A percentile compares a stretch with the other conserved stretches of the same genome.
Evolutionary conservation across 2,888 invertebrate genomes (phyloP).

Genomic region (Odontomyia ornata): DNA sequence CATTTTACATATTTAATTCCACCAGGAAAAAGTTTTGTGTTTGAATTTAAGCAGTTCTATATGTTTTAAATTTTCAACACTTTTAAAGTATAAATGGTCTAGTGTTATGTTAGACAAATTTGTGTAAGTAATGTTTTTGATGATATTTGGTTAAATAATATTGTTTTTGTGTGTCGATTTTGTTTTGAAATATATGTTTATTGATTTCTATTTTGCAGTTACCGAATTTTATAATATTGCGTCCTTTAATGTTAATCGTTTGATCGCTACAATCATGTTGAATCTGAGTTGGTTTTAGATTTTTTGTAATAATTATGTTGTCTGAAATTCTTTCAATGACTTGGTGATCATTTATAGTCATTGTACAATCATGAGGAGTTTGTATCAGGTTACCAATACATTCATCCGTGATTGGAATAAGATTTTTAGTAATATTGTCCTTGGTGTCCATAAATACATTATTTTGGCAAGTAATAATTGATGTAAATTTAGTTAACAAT

Average conservation of each 20-base stretch:
- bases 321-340: no score
- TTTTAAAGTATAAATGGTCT: not conserved
- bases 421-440: no score
- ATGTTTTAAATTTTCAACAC: not conserved
- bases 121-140: not conserved
- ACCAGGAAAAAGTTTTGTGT: not conserved
- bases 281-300: not conserved
- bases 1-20: not conserved
- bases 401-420: no score
- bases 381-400: not conserved
- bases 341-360: no score
- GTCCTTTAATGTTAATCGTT: not conserved
- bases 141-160: not conserved
- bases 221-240: conserved; percentile 15
- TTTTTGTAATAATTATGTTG: conserved; percentile 12
- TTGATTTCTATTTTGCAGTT: conserved; percentile 24
- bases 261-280: conserved; percentile 18
- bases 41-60: no score
- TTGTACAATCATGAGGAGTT: not conserved
- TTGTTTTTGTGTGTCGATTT: not conserved
- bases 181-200: not conserved
- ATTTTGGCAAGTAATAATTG: not conserved
- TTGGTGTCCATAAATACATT: not conserved
- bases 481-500: not conserved
- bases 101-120: not conserved